A percentile compares a stretch with the other conserved stretches of the same genome.
Evolutionary conservation across 2,888 invertebrate species (phyloP).

Genomic region (Dilophus febrilis): DNA sequence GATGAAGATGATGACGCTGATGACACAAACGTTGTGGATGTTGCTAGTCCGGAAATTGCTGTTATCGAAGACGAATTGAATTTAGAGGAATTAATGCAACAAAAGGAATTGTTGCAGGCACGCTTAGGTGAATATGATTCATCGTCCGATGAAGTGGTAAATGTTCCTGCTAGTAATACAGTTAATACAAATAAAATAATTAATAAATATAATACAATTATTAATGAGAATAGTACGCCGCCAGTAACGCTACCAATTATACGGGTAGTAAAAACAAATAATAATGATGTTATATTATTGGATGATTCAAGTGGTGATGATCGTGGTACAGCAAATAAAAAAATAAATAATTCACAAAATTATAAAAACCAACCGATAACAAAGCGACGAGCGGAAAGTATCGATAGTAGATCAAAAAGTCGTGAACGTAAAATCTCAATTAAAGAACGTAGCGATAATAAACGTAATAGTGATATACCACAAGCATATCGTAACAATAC

Average conservation of each 20-base stretch:
- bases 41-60: conserved; percentile 52
- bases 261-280: conserved; percentile 27
- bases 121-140: conserved; percentile 58
- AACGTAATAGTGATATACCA: conserved; percentile 16
- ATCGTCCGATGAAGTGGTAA: conserved; percentile 42
- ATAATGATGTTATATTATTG: conserved; percentile 41
- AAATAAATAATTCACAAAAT: conserved; percentile 19
- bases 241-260: conserved; percentile 8
- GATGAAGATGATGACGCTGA: conserved; percentile 53
- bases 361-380: too few relatives aligned
- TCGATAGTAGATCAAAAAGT: conserved; percentile 23
- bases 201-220: too few relatives aligned
- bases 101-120: conserved; percentile 69
- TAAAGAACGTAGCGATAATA: conserved; percentile 17
- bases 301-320: conserved; percentile 47
- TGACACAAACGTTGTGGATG: conserved; percentile 41
- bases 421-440: conserved; percentile 17
- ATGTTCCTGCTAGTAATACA: conserved; percentile 7
- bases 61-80: conserved; percentile 64
- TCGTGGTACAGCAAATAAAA: conserved; percentile 23
- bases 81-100: conserved; percentile 75
- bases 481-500: conserved; percentile 18
- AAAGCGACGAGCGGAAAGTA: conserved; percentile 8
- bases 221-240: not conserved
- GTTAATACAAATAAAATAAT: not conserved